Evolutionary conservation across 30 jellyfish, hydroid and myxozoan species (phyloP), one percentile per base, ranked within the genome.

Genomic region (Hydra vulgaris): DNA sequence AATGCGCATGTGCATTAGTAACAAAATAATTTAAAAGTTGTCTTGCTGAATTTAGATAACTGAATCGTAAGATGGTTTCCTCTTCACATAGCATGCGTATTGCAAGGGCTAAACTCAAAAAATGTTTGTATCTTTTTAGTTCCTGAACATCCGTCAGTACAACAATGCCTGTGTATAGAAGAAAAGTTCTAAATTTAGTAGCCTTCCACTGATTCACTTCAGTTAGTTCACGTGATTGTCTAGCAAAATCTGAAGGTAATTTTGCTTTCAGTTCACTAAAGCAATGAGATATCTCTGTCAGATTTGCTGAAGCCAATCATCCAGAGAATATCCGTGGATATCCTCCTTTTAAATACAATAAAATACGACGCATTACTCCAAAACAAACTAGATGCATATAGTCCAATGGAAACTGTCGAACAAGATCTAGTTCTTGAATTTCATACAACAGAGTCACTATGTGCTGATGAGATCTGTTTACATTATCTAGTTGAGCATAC

Each of bases 381-480:
- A 74, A 74, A 70, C 82, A 74, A 21, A 74, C 82, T 26, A 74
- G 82, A 74, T 74, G 61, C 61, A 40, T 40, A 40, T 40, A 40
- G 61, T 40, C 61, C 61, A 40, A 40, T 40, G 61, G 61, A 74
- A 40, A 40, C 61, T 40, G 61, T 40, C 12, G 61, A 74, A 74
- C 61, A 40, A 40, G 61, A 40, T 40, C 61, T 40, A 40, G 61
- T 40, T 40, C 61, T 40, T 40, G 61, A 40, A 40, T 40, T 40
- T 40, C 61, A 40, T 40, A 40, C 61, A 40, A 40, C 12, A 12
- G 61, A 40, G 61, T 40, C 61, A 40, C 61, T 40, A 40, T 40
- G 12, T 40, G 61, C 61, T 40, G 61, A 40, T 40, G 12, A 40
- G 61, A 40, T 40, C 61, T 40, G 61, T 40, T 40, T 40, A 3